Conservation (phyloP, 2,113 vertebrate species). For the Grus americana region DNA sequence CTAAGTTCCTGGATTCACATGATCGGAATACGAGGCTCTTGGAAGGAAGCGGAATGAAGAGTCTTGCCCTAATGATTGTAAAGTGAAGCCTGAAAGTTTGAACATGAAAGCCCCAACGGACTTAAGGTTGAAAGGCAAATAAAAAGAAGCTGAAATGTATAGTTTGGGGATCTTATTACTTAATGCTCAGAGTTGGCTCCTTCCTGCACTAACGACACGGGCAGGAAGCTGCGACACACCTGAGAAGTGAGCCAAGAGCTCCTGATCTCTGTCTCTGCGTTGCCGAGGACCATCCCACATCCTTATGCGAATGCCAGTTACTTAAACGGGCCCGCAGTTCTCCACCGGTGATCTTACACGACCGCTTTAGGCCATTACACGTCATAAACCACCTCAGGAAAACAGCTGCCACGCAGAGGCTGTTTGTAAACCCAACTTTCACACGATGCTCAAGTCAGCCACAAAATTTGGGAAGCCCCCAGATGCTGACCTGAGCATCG, state of each 20-base stretch:
- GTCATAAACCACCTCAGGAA: background rate
- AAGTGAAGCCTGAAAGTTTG: background rate
- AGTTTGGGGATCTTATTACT: background rate
- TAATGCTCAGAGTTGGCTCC: background rate
- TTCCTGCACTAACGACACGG: background rate
- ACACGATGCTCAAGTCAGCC: background rate
- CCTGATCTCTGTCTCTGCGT: background rate
- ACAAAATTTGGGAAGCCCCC: background rate
- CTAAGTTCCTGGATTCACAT: background rate
- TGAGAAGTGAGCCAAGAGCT: slow-evolving; percentile 2
- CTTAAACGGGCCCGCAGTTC: background rate
- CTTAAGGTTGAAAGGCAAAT: background rate
- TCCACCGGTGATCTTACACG: background rate
- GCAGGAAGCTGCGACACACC: slow-evolving; percentile 5
- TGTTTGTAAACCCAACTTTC: background rate
- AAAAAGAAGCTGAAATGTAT: background rate
- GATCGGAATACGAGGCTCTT: background rate
- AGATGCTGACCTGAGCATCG: background rate
- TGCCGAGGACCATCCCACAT: background rate
- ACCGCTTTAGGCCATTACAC: rapidly evolving
- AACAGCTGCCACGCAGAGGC: background rate
- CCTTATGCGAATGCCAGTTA: slow-evolving; percentile 23
- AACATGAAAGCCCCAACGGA: background rate
- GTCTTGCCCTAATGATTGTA: background rate
- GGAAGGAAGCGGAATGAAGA: background rate